Percentiles rank a stretch among this genome's conserved stretches.
Conservation (phyloP, 2,888 invertebrate genomes). For the Pachymerium ferrugineum region DNA sequence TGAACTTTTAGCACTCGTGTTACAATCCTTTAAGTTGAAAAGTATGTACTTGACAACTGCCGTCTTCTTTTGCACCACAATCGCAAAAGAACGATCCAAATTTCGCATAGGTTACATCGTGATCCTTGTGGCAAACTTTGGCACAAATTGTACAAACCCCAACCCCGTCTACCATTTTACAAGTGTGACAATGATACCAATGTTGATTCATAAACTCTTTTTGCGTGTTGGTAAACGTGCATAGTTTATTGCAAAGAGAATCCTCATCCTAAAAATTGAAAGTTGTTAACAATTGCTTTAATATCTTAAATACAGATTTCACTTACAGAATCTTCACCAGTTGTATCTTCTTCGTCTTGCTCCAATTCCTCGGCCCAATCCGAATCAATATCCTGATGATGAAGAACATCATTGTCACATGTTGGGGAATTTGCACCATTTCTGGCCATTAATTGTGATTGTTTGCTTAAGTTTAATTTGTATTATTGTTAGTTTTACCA, state of each 20-base stretch:
- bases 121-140: slow-evolving; percentile 90
- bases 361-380: slow-evolving; percentile 80
- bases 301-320: background rate
- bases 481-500: background rate
- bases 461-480: background rate
- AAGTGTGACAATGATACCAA: slow-evolving; percentile 95
- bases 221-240: slow-evolving; percentile 93
- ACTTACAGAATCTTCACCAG: slow-evolving; percentile 72
- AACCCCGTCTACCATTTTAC: slow-evolving; percentile 96
- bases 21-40: background rate
- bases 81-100: slow-evolving; percentile 99
- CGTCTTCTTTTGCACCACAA: slow-evolving; percentile 93
- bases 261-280: slow-evolving; percentile 65
- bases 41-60: slow-evolving; percentile 58
- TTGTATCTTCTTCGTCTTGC: slow-evolving; percentile 86
- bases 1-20: too few relatives aligned
- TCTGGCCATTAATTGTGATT: slow-evolving; percentile 28
- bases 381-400: slow-evolving; percentile 56
- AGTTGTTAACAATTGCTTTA: background rate
- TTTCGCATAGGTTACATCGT: slow-evolving; percentile 95
- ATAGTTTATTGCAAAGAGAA: slow-evolving; percentile 80
- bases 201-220: slow-evolving; percentile 93
- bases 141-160: slow-evolving; percentile 98
- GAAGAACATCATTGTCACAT: slow-evolving; percentile 31
- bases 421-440: slow-evolving; percentile 42